These are phyloP conservation scores for Ectobius pallidus DNA, from an alignment of 2,888 invertebrate genomes.

Conservation along the genomic window DNA sequence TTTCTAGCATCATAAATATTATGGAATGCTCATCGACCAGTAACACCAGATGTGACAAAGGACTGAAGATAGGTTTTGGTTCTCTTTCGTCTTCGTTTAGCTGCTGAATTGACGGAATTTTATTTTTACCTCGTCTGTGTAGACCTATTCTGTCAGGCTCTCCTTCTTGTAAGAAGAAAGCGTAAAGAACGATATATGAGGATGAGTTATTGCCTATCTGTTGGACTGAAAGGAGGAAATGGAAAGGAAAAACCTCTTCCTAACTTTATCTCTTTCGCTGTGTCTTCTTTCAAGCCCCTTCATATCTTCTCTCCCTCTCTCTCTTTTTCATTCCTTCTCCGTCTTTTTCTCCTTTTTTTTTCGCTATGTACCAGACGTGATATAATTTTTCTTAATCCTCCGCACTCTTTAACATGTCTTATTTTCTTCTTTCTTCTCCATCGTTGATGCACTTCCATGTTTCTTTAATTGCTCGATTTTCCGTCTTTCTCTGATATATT, in stretches of 20 bases:
- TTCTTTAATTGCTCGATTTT: background rate
- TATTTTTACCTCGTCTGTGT: constrained; percentile 47
- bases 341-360: background rate
- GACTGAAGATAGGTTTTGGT: constrained; percentile 32
- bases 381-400: background rate
- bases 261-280: constrained; percentile 36
- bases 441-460: background rate
- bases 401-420: background rate
- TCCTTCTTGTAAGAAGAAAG: constrained; percentile 48
- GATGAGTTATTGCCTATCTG: constrained; percentile 56
- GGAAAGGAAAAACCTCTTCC: constrained; percentile 52
- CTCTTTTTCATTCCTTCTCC: background rate
- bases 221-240: constrained; percentile 54
- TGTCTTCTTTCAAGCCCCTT: constrained; percentile 17
- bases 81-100: constrained; percentile 13
- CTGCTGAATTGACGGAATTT: constrained; percentile 41
- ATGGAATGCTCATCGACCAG: constrained; percentile 33
- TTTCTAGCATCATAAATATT: too few species aligned
- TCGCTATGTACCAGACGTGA: background rate
- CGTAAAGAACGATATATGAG: constrained; percentile 49
- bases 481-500: background rate
- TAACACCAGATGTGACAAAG: constrained; percentile 39
- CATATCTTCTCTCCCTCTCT: constrained; percentile 20
- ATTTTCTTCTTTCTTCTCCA: background rate
- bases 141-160: constrained; percentile 43